Conservation (phyloP, 92 coral and sea anemone genomes). For the Zoanthus sansibaricus region DNA sequence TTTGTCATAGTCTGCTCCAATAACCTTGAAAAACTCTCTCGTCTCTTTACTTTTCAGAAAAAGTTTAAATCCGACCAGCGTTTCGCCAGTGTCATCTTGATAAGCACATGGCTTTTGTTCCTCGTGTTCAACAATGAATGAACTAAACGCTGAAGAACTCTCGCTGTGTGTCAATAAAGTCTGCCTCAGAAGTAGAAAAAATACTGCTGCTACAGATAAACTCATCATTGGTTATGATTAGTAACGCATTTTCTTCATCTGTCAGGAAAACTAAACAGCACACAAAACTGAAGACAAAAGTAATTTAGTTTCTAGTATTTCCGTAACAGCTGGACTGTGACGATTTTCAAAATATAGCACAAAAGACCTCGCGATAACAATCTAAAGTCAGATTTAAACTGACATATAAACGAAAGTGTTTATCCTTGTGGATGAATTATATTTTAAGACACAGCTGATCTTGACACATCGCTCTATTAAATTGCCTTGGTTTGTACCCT, state of each 20-base stretch:
- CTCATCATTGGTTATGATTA: not conserved
- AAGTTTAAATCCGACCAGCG: slow-evolving; percentile 8
- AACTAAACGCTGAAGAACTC: not conserved
- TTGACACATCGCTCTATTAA: not conserved
- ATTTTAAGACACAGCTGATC: not conserved
- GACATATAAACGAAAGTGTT: slow-evolving; percentile 9
- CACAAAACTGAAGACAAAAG: not conserved
- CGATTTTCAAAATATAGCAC: slow-evolving; percentile 16
- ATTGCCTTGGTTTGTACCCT: not conserved
- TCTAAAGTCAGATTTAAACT: not conserved
- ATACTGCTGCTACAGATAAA: not conserved
- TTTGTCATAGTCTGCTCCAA: slow-evolving; percentile 11
- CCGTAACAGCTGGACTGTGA: slow-evolving; percentile 39
- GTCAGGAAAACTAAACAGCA: not conserved
- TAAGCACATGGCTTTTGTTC: slow-evolving; percentile 30
- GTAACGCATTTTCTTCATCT: not conserved
- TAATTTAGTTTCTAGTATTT: not conserved
- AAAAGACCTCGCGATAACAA: slow-evolving; percentile 7
- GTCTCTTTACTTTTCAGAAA: slow-evolving; percentile 24
- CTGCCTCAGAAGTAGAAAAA: not conserved
- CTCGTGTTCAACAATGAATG: slow-evolving; percentile 49
- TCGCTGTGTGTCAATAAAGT: slow-evolving; percentile 10
- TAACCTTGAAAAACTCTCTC: slow-evolving; percentile 5
- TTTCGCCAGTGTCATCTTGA: slow-evolving; percentile 15
- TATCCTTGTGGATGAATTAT: not conserved